phyloP scores from a whole-genome alignment of 2,113 vertebrate genomes.

The Pipa parva region DNA sequence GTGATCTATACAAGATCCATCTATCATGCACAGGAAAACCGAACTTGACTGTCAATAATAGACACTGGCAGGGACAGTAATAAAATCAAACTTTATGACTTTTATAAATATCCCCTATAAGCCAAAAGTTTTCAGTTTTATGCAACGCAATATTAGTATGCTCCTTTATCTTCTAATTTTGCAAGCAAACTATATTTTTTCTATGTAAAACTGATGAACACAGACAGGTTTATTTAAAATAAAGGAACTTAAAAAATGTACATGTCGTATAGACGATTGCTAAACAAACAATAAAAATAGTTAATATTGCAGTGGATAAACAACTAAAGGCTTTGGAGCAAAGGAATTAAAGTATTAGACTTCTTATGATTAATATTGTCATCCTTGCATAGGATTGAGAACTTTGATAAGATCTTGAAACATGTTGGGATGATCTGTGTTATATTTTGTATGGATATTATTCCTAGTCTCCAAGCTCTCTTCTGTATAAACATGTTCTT shows the following conservation, averaged over 20 bases:
- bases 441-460: slow-evolving; percentile 50
- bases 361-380: slow-evolving; percentile 64
- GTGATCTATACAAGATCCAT: no score
- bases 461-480: slow-evolving; percentile 52
- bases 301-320: slow-evolving; percentile 50
- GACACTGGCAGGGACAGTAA: no score
- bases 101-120: no score
- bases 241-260: slow-evolving; percentile 42
- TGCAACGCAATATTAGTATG: no score
- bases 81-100: no score
- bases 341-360: slow-evolving; percentile 70
- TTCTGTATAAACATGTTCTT: slow-evolving; percentile 44
- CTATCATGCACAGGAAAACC: no score
- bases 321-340: slow-evolving; percentile 45
- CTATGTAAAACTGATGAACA: no score
- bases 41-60: no score
- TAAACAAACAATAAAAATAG: slow-evolving; percentile 1
- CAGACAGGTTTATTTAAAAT: no score
- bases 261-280: slow-evolving; percentile 41
- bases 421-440: slow-evolving; percentile 55
- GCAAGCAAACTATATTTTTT: no score
- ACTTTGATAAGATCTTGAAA: slow-evolving; percentile 53
- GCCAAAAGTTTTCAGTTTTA: no score
- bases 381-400: slow-evolving; percentile 52
- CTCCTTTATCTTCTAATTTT: no score